Percentiles rank a stretch among this genome's conserved stretches.
These are phyloP conservation scores for Mormyrus iriodes DNA, from an alignment of 2,113 vertebrate species.

Conservation along the genomic window DNA sequence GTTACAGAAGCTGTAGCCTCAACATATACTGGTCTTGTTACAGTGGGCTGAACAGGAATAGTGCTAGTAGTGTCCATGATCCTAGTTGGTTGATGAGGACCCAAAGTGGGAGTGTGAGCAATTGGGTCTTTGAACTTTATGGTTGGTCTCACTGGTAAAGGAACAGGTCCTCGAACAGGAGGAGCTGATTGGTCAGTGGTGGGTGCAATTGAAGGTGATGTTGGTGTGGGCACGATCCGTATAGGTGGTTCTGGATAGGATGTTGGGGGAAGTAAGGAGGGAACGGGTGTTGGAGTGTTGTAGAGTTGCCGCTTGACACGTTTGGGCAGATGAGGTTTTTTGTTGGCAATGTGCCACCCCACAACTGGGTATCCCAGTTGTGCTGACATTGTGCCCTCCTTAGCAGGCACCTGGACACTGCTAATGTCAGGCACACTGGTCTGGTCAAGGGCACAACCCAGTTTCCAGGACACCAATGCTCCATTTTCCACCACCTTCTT, in stretches of 20 bases:
- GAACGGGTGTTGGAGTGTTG: slow-evolving; percentile 86
- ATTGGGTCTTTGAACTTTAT: slow-evolving; percentile 82
- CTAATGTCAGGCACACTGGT: slow-evolving; percentile 81
- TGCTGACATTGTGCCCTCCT: slow-evolving; percentile 87
- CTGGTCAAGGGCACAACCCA: slow-evolving; percentile 86
- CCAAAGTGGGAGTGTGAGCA: slow-evolving; percentile 80
- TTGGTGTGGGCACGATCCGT: slow-evolving; percentile 83
- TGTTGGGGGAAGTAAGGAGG: slow-evolving; percentile 77
- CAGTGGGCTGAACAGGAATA: slow-evolving; percentile 69
- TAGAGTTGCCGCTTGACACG: slow-evolving; percentile 82
- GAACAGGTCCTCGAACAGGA: slow-evolving; percentile 81
- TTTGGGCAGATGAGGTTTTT: slow-evolving; percentile 82
- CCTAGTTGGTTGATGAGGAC: slow-evolving; percentile 81
- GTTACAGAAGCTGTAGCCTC: slow-evolving; percentile 78
- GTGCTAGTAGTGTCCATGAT: slow-evolving; percentile 73
- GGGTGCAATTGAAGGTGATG: slow-evolving; percentile 79
- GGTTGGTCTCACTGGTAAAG: slow-evolving; percentile 82
- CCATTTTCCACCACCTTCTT: slow-evolving; percentile 96
- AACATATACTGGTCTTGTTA: slow-evolving; percentile 70
- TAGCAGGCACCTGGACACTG: slow-evolving; percentile 80
- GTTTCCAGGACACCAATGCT: slow-evolving; percentile 87
- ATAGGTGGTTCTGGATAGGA: slow-evolving; percentile 74
- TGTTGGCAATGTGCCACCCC: slow-evolving; percentile 96
- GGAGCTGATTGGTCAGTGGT: slow-evolving; percentile 75
- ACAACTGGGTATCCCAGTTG: slow-evolving; percentile 87